phyloP scores from a whole-genome alignment of 2,888 invertebrate genomes.

The Ariolimax columbianus region DNA sequence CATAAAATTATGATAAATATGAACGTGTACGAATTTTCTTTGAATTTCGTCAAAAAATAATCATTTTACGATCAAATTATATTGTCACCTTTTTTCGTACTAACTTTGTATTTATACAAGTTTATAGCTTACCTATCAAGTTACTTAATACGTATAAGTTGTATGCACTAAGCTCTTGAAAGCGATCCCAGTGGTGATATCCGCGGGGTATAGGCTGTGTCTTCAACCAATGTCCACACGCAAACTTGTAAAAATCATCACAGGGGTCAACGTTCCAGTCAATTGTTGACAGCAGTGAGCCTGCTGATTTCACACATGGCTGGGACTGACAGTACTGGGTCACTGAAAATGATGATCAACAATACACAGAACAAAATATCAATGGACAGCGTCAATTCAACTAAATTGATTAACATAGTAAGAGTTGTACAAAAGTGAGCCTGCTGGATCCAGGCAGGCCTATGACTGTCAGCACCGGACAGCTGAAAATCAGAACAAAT shows the following conservation, averaged over 20 bases:
- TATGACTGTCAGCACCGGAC: too few relatives aligned
- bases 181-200: constrained; percentile 70
- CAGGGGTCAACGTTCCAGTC: constrained; percentile 68
- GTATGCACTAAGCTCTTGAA: constrained; percentile 70
- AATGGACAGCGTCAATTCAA: too few relatives aligned
- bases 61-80: too few relatives aligned
- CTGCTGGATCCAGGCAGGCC: too few relatives aligned
- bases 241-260: constrained; percentile 71
- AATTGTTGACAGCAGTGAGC: constrained; percentile 66
- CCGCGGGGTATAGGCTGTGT: constrained; percentile 72
- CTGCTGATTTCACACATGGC: constrained; percentile 69
- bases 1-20: too few relatives aligned
- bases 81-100: too few relatives aligned
- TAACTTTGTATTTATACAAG: too few relatives aligned
- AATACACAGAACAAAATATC: background rate
- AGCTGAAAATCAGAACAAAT: too few relatives aligned
- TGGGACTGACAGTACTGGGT: constrained; percentile 62
- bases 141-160: constrained; percentile 69
- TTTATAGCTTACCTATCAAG: constrained; percentile 64
- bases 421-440: too few relatives aligned
- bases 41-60: too few relatives aligned
- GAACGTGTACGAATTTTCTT: too few relatives aligned
- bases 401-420: too few relatives aligned
- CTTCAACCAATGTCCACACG: constrained; percentile 72
- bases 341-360: constrained; percentile 43